Evolutionary conservation across 1,140 invertebrate genomes (phyloP).

Genomic region (Drosophila varians): DNA sequence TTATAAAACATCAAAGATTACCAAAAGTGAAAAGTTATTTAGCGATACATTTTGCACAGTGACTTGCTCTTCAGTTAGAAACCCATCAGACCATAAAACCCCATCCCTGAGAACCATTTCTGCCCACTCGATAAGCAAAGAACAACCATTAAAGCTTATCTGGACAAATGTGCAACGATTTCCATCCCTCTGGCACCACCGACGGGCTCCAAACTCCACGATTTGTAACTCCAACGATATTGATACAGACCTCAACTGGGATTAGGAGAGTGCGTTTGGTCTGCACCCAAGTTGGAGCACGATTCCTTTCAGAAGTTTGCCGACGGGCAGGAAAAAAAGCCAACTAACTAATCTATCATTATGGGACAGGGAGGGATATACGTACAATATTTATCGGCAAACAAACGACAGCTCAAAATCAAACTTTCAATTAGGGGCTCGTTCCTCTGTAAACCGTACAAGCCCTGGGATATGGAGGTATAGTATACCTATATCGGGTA

Average conservation of each 20-base stretch:
- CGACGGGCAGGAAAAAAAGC: conserved; percentile 31
- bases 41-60: conserved; percentile 25
- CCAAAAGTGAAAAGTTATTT: too few relatives aligned
- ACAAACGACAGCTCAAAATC: conserved; percentile 47
- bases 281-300: conserved; percentile 1
- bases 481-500: conserved; percentile 9
- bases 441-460: not conserved
- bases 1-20: not conserved
- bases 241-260: conserved; percentile 77
- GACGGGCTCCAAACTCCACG: conserved; percentile 10
- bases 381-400: conserved; percentile 19
- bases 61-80: conserved; percentile 16
- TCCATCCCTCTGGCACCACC: conserved; percentile 3
- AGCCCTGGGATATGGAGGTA: conserved; percentile 2
- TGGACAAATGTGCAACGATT: conserved; percentile 45
- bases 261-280: conserved; percentile 56
- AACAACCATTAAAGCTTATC: conserved; percentile 76
- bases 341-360: conserved; percentile 53
- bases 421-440: conserved; percentile 45
- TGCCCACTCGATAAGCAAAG: conserved; percentile 44
- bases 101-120: conserved; percentile 1
- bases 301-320: conserved; percentile 56
- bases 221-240: conserved; percentile 41
- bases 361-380: conserved; percentile 4
- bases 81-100: conserved; percentile 29